phyloP scores from a whole-genome alignment of 2,113 vertebrate genomes.

The Casuarius casuarius region DNA sequence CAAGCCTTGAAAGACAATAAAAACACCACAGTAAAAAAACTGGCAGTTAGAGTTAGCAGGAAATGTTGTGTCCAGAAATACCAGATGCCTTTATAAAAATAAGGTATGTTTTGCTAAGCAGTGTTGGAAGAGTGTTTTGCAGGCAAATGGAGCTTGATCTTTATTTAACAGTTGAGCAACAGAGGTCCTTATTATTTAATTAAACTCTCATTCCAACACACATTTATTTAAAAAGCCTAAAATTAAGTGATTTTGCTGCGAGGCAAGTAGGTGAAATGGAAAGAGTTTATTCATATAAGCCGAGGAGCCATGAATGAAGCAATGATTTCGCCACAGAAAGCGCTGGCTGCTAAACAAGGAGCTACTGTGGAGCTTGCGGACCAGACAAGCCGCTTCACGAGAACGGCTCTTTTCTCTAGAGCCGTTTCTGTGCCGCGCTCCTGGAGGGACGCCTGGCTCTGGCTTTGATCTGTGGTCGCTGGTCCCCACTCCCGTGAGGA shows the following conservation, averaged over 20 bases:
- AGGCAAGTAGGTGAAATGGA: conserved; percentile 32
- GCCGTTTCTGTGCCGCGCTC: not conserved
- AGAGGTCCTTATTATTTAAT: conserved; percentile 45
- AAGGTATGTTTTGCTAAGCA: conserved; percentile 26
- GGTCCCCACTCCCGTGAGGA: not conserved
- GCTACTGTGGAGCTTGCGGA: not conserved
- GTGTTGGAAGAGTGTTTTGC: conserved; percentile 20
- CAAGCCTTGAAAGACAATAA: conserved; percentile 40
- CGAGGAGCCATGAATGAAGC: conserved; percentile 1
- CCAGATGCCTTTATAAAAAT: conserved; percentile 38
- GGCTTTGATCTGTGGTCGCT: not conserved
- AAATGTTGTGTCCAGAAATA: not conserved
- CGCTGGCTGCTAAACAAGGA: conserved; percentile 22
- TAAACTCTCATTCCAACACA: conserved; percentile 4
- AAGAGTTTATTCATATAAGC: conserved; percentile 13
- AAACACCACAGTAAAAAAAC: conserved; percentile 29
- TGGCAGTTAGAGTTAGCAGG: not conserved
- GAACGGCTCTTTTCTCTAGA: conserved; percentile 29
- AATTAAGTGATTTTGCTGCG: conserved; percentile 26
- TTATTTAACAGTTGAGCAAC: conserved; percentile 4
- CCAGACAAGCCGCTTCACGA: not conserved
- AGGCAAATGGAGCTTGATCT: conserved; percentile 15
- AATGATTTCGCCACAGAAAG: not conserved
- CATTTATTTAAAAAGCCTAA: conserved; percentile 17
- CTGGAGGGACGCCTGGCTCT: not conserved